Base-by-base conservation (phyloP, 2,888 invertebrate species). In the Polylopha cassiicola region DNA sequence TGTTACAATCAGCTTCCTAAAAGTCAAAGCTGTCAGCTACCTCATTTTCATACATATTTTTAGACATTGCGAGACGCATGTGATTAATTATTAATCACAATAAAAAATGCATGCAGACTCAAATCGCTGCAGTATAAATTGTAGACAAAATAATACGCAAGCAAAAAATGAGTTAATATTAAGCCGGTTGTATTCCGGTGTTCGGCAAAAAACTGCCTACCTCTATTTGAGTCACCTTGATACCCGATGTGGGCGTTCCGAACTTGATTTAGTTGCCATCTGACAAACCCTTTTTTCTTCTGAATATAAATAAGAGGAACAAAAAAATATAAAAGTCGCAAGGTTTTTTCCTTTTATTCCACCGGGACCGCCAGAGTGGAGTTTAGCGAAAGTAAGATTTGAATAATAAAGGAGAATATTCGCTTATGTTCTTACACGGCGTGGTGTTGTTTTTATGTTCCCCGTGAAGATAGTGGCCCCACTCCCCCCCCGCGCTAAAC, bases 221-320 rank as follows among this genome's bases (percentile, higher is more conserved):
- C 70, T 73, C 61, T 64, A 68, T 51, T 61, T 51, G 43, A 55
- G 59, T 80, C 77, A 81, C 80, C 81, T 84, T 82, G 81, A 76
- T 61, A 62, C 50, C 48, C 63, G 44, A 53, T 63, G 81, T 80
- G 73, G 78, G 81, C 78, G 79, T 67, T 55, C 70, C 73, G 63
- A 79, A 76, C 73, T 75, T 79, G 80, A 81, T 80, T 82, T 78
- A 76, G 75, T 77, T 71, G 71, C 78, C 71, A 77, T 75, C 80
- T 75, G 77, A 79, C 78, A 72, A 76, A 80, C 79, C 81, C 80
- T 79, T 81, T 82, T 82, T 82, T 81, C 74, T 74, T 72, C 77
- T 73, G 78, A 80, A 81, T 77, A 80, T 78, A 81, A 80, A 84
- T 81, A 81, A 75, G 73, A 67, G 64, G 59, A 62, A 63, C 68